phyloP scores from a whole-genome alignment of 2,888 invertebrate genomes.

The Agriopis leucophaearia region DNA sequence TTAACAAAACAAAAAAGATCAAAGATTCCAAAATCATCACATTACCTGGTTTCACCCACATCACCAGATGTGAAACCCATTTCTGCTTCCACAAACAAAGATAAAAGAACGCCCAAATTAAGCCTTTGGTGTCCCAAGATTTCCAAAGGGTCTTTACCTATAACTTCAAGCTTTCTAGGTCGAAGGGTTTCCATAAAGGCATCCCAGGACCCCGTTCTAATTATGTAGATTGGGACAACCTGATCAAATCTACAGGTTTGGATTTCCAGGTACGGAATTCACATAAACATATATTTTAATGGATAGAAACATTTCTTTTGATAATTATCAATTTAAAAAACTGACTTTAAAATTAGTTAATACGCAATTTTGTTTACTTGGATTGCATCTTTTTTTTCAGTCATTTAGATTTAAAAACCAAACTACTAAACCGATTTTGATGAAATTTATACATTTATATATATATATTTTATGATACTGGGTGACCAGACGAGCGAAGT shows the following conservation, averaged over 20 bases:
- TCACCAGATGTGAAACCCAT: constrained; percentile 24
- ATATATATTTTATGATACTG: too few species aligned
- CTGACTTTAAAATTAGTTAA: too few species aligned
- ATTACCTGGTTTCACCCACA: constrained; percentile 15
- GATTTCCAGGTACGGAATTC: constrained; percentile 11
- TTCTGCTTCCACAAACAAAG: constrained; percentile 32
- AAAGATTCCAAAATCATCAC: constrained; percentile 29
- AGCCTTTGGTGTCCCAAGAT: constrained; percentile 29
- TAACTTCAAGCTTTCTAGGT: constrained; percentile 31
- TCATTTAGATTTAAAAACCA: too few species aligned
- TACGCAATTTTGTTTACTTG: too few species aligned
- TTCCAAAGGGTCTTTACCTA: constrained; percentile 29
- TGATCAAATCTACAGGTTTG: constrained; percentile 20
- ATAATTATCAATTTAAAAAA: too few species aligned
- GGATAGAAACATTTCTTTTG: constrained; percentile 1
- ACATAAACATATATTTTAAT: constrained; percentile 15
- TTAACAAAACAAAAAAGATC: constrained; percentile 20
- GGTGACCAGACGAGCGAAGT: too few species aligned
- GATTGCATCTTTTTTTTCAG: too few species aligned
- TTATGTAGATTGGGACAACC: constrained; percentile 31
- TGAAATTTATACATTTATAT: too few species aligned
- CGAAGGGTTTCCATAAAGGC: constrained; percentile 27
- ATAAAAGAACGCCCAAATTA: constrained; percentile 36
- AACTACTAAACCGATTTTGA: too few species aligned
- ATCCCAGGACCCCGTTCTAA: constrained; percentile 22